These are phyloP conservation scores for Lasioglossum morio DNA, from an alignment of 2,888 invertebrate genomes.

Conservation along the genomic window DNA sequence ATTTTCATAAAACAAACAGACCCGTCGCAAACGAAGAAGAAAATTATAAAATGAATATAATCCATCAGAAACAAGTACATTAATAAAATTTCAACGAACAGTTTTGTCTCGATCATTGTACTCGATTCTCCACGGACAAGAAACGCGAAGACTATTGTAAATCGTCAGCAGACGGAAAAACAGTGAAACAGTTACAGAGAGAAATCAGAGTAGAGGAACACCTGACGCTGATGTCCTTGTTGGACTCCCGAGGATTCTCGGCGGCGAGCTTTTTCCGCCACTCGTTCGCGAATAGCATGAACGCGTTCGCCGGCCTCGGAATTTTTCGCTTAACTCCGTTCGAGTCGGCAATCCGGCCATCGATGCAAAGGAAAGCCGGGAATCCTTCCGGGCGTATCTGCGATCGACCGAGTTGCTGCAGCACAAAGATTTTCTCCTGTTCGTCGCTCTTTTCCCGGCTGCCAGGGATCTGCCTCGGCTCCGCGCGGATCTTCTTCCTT, in stretches of 20 bases:
- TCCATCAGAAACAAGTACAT: neutral
- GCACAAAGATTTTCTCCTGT: constrained; percentile 64
- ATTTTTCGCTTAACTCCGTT: constrained; percentile 84
- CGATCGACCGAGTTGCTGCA: constrained; percentile 60
- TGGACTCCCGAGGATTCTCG: constrained; percentile 87
- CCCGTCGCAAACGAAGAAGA: too few relatives aligned
- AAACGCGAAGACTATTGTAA: neutral
- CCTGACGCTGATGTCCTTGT: constrained; percentile 88
- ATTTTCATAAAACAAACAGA: too few relatives aligned
- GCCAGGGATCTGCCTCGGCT: constrained; percentile 63
- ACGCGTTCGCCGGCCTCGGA: constrained; percentile 88
- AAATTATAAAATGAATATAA: too few relatives aligned
- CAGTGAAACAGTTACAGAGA: neutral
- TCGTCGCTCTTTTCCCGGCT: constrained; percentile 60
- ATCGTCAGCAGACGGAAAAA: neutral
- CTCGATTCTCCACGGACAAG: neutral
- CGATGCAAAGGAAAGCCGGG: constrained; percentile 63
- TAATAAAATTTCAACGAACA: neutral
- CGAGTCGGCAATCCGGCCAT: constrained; percentile 59
- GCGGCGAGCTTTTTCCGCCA: constrained; percentile 87
- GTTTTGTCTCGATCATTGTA: neutral
- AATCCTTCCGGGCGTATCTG: constrained; percentile 53
- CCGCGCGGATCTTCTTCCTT: constrained; percentile 71
- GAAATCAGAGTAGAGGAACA: neutral
- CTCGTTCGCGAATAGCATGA: constrained; percentile 88